These are phyloP conservation scores for Threskiornis aethiopicus DNA, from an alignment of 2,797 vertebrate species.

Conservation along the genomic window DNA sequence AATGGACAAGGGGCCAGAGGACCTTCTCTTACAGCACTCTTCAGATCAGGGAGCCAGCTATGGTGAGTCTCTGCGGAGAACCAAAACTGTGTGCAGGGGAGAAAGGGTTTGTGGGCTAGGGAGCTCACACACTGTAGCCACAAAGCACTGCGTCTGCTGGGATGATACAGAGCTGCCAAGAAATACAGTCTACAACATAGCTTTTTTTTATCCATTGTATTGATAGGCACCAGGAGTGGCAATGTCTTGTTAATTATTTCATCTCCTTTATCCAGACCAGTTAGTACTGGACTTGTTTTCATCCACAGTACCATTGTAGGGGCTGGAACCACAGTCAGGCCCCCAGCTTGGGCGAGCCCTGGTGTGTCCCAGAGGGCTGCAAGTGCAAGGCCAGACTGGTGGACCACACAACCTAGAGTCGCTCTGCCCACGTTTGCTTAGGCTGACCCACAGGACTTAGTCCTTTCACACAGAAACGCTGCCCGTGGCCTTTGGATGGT, in stretches of 20 bases:
- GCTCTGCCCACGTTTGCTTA: fast-evolving
- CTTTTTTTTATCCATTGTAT: neutral
- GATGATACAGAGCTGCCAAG: fast-evolving
- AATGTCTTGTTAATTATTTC: neutral
- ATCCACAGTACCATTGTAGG: neutral
- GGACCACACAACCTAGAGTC: neutral
- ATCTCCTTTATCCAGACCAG: neutral
- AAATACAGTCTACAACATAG: neutral
- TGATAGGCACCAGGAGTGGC: neutral
- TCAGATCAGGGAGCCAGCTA: neutral
- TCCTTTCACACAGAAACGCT: neutral
- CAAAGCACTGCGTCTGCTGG: neutral
- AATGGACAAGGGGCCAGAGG: neutral
- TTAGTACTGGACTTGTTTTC: neutral
- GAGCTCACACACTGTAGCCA: neutral
- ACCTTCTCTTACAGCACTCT: neutral
- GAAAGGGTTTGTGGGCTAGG: neutral
- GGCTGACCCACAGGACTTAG: neutral
- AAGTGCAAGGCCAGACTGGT: neutral
- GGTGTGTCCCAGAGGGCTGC: neutral
- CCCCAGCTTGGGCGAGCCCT: neutral
- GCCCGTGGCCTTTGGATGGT: neutral
- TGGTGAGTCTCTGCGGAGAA: neutral
- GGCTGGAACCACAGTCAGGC: neutral
- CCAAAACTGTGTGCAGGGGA: neutral